Conservation (phyloP, 2,113 vertebrate genomes). For the Megatriorchis doriae region DNA sequence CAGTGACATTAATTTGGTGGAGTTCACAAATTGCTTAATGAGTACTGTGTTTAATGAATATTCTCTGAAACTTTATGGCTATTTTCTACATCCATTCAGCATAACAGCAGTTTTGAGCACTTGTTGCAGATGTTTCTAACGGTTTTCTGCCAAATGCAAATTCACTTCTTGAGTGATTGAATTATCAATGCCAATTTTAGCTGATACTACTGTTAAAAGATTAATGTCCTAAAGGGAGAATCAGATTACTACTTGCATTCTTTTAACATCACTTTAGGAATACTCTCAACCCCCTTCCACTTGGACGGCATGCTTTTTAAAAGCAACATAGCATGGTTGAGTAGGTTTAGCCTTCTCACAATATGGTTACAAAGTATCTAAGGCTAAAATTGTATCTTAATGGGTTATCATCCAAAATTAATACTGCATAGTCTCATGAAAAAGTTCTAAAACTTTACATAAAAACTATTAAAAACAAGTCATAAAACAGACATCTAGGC, state of each 20-base stretch:
- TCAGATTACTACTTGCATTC: not conserved
- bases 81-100: not conserved
- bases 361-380: not conserved
- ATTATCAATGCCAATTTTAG: constrained; percentile 28
- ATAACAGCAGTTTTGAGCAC: not conserved
- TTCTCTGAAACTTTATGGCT: not conserved
- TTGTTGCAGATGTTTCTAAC: constrained; percentile 6
- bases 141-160: constrained; percentile 12
- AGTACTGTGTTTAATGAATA: not conserved
- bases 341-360: not conserved
- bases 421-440: not conserved
- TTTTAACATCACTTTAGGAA: not conserved
- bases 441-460: not conserved
- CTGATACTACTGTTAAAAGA: constrained; percentile 21
- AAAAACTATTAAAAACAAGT: not conserved
- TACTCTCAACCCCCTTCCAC: not conserved
- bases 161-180: not conserved
- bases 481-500: not conserved
- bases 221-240: not conserved
- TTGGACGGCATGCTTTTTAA: not conserved
- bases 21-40: not conserved
- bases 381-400: not conserved
- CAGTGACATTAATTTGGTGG: not conserved
- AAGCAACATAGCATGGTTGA: not conserved
- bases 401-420: not conserved